Percentiles rank a stretch among this genome's conserved stretches.
Evolutionary conservation across 1,140 invertebrate genomes (phyloP).

Genomic region (Sycobia sp.): DNA sequence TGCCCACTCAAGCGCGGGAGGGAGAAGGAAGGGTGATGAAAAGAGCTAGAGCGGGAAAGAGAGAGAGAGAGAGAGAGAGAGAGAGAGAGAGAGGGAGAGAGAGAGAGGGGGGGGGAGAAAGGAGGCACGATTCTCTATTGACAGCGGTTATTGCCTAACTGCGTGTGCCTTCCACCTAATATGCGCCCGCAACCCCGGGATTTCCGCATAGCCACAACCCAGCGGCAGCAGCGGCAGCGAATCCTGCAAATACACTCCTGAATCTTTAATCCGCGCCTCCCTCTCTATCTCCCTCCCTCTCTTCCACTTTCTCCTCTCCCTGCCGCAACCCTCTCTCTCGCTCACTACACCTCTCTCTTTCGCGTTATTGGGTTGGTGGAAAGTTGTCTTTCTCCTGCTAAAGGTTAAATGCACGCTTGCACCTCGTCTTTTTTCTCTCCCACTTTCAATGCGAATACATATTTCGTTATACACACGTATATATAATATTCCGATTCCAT

Average conservation of each 20-base stretch:
- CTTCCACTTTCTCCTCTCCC: no score
- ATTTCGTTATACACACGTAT: no score
- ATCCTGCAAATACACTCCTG: constrained; percentile 56
- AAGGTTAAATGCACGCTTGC: background rate
- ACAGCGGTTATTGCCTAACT: constrained; percentile 65
- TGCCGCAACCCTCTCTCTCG: no score
- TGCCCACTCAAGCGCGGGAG: constrained; percentile 41
- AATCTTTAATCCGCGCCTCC: constrained; percentile 56
- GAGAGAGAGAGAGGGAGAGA: constrained; percentile 37
- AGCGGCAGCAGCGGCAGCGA: constrained; percentile 39
- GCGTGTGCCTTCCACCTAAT: constrained; percentile 62
- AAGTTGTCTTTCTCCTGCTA: background rate
- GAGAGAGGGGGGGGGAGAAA: constrained; percentile 26
- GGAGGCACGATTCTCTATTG: constrained; percentile 59
- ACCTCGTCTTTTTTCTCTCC: constrained; percentile 9
- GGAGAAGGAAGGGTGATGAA: no score
- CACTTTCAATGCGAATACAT: no score
- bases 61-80: constrained; percentile 19
- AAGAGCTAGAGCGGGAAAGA: constrained; percentile 2
- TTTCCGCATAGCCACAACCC: constrained; percentile 51
- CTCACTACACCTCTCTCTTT: constrained; percentile 10
- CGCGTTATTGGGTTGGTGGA: constrained; percentile 16
- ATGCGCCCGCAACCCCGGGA: constrained; percentile 55
- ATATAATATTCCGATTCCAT: no score
- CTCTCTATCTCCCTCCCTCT: constrained; percentile 38